A percentile compares a stretch with the other conserved stretches of the same genome.
phyloP scores from a whole-genome alignment of 2,888 invertebrate genomes.

The Sarcophaga rosellei region DNA sequence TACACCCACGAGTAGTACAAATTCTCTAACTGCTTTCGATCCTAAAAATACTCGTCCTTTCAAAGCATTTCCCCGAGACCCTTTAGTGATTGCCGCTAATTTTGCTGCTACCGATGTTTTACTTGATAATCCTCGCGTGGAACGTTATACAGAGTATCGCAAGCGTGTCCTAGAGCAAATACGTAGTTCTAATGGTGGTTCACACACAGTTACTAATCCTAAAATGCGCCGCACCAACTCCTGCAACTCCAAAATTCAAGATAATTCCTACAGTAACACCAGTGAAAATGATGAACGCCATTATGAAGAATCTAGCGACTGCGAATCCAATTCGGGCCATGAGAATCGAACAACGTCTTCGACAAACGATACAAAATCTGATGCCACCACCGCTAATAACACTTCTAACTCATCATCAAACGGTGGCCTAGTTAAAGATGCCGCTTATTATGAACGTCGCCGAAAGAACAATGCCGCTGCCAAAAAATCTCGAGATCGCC shows the following conservation, averaged over 20 bases:
- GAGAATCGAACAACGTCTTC: slow-evolving; percentile 64
- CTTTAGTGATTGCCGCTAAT: slow-evolving; percentile 83
- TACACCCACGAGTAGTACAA: slow-evolving; percentile 69
- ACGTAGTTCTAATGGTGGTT: slow-evolving; percentile 84
- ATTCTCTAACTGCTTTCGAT: slow-evolving; percentile 39
- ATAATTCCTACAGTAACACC: slow-evolving; percentile 75
- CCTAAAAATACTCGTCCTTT: slow-evolving; percentile 83
- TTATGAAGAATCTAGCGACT: slow-evolving; percentile 78
- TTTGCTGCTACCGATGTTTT: slow-evolving; percentile 83
- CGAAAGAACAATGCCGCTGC: slow-evolving; percentile 97
- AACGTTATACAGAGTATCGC: slow-evolving; percentile 88
- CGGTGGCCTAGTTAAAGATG: slow-evolving; percentile 84
- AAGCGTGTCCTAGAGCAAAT: slow-evolving; percentile 85
- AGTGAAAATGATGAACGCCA: slow-evolving; percentile 79
- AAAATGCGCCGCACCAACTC: slow-evolving; percentile 86
- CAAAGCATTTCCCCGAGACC: slow-evolving; percentile 88
- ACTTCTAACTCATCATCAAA: slow-evolving; percentile 22
- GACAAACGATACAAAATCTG: slow-evolving; percentile 18
- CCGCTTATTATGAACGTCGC: slow-evolving; percentile 92
- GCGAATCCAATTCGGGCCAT: slow-evolving; percentile 77
- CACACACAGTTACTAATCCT: slow-evolving; percentile 84
- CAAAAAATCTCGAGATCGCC: slow-evolving; percentile 94
- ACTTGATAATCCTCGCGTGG: slow-evolving; percentile 84
- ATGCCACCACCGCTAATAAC: slow-evolving; percentile 2
- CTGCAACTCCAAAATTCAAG: slow-evolving; percentile 76